Conservation (phyloP, 2,888 invertebrate genomes). For the Microctonus aethiopoides region DNA sequence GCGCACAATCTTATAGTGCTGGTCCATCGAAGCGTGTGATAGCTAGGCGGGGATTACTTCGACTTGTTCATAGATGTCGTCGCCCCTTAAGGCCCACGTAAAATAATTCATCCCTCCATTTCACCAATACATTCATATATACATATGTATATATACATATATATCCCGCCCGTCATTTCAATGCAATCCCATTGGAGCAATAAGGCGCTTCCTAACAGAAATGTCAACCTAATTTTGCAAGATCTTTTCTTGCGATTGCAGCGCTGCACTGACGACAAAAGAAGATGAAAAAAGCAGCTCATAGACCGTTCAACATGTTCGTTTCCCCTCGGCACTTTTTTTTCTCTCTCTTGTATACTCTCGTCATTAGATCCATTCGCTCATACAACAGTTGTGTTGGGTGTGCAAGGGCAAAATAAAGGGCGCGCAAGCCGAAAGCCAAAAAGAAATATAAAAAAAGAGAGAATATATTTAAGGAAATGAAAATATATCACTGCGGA, state of each 20-base stretch:
- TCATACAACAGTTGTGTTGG: conserved; percentile 26
- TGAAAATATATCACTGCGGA: background rate
- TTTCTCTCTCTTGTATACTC: background rate
- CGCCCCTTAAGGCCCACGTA: background rate
- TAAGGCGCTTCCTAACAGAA: conserved; percentile 53
- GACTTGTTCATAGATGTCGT: conserved; percentile 45
- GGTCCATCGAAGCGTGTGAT: conserved; percentile 59
- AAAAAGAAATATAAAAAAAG: conserved; percentile 17
- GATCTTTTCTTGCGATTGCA: conserved; percentile 50
- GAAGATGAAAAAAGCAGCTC: conserved; percentile 29
- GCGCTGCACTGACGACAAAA: conserved; percentile 13
- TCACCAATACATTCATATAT: background rate
- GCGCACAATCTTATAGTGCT: conserved; percentile 48
- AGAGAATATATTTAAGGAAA: too few relatives aligned
- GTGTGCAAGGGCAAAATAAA: conserved; percentile 21
- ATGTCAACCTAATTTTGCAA: conserved; percentile 64
- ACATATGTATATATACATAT: background rate
- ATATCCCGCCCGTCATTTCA: conserved; percentile 48
- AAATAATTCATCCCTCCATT: background rate
- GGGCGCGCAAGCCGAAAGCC: conserved; percentile 13
- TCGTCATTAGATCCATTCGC: background rate
- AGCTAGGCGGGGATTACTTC: conserved; percentile 57
- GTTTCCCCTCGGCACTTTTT: background rate
- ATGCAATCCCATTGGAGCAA: conserved; percentile 46
- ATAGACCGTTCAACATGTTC: too few relatives aligned